These are phyloP conservation scores for Xylocampa areola DNA, from an alignment of 2,888 invertebrate species.

Conservation along the genomic window DNA sequence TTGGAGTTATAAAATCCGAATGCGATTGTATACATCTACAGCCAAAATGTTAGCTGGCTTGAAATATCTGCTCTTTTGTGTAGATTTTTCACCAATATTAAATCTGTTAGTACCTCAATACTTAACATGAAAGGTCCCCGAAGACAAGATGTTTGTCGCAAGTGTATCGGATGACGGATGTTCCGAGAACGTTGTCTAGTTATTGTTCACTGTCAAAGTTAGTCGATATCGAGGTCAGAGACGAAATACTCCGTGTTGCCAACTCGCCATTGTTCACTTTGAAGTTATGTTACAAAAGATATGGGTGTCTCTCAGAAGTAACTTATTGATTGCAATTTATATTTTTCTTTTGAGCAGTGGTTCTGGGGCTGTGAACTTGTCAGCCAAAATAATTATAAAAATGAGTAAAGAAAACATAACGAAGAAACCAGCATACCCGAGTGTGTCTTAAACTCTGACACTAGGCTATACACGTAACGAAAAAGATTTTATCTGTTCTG, in stretches of 20 bases:
- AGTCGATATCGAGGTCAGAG: conserved; percentile 29
- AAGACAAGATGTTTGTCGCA: neutral
- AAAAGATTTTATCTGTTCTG: no score
- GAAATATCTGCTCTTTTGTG: no score
- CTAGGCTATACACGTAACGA: no score
- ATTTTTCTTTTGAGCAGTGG: neutral
- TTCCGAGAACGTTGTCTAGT: conserved; percentile 15
- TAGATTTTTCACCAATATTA: no score
- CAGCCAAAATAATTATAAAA: no score
- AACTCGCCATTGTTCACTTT: conserved; percentile 28
- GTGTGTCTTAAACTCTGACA: no score
- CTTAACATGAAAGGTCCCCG: neutral
- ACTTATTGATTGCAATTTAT: neutral
- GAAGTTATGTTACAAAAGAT: conserved; percentile 14
- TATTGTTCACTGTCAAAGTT: conserved; percentile 42
- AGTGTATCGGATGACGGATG: conserved; percentile 43
- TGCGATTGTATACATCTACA: no score
- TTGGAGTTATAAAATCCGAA: no score
- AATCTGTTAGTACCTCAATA: no score
- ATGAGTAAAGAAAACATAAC: neutral
- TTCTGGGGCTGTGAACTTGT: no score
- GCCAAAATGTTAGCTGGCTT: no score
- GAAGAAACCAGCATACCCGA: no score
- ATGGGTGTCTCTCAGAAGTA: conserved; percentile 2
- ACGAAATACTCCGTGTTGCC: conserved; percentile 5